Percentiles rank a stretch among this genome's conserved stretches.
Evolutionary conservation across 2,888 invertebrate species (phyloP).

Genomic region (Lobophora halterata): DNA sequence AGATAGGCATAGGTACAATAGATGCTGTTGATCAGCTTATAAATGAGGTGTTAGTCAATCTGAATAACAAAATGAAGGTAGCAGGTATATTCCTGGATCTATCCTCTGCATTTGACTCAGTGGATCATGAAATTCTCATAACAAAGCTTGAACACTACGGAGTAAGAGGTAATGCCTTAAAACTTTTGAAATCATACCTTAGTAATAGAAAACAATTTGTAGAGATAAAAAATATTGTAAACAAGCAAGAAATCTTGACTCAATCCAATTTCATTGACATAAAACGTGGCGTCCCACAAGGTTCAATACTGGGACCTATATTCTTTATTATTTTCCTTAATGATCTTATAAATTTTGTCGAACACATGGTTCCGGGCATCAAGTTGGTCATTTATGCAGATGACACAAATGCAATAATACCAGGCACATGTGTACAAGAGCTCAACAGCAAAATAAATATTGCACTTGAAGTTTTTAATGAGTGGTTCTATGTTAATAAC

Average conservation of each 20-base stretch:
- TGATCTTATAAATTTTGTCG: too few relatives aligned
- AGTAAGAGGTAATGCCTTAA: neutral
- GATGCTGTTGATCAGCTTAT: neutral
- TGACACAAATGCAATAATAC: too few relatives aligned
- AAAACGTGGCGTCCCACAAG: slow-evolving; percentile 5
- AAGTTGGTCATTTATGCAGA: too few relatives aligned
- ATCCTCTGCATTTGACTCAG: neutral
- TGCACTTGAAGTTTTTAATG: too few relatives aligned
- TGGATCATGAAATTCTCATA: neutral
- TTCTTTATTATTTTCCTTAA: too few relatives aligned
- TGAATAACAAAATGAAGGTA: slow-evolving; percentile 1
- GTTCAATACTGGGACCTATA: too few relatives aligned
- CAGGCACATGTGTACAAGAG: too few relatives aligned
- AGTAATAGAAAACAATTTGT: slow-evolving; percentile 1
- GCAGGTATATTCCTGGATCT: slow-evolving; percentile 2
- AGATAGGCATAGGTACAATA: neutral
- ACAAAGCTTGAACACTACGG: neutral
- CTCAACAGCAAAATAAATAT: too few relatives aligned
- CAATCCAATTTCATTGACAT: neutral
- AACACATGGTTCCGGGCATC: too few relatives aligned
- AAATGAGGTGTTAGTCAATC: neutral
- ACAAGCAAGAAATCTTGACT: neutral
- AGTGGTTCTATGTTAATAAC: too few relatives aligned
- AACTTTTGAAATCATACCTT: slow-evolving; percentile 2
- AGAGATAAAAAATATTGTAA: neutral